Evolutionary conservation across 1,140 invertebrate species (phyloP).

Genomic region (Ceratina australensis): DNA sequence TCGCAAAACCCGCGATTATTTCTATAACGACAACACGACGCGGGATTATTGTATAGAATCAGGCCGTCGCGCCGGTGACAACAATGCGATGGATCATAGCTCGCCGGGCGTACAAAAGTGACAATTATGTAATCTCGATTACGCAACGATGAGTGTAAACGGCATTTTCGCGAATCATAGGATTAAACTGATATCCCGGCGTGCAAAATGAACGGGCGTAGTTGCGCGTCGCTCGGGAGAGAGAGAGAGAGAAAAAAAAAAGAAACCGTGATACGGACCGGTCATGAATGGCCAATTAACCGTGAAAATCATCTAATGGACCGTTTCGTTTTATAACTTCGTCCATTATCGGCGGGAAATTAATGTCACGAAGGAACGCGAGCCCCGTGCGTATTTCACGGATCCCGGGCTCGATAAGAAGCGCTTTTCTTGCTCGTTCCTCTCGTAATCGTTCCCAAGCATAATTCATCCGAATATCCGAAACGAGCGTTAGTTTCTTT

Average conservation of each 20-base stretch:
- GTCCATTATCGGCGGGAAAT: slow-evolving; percentile 18
- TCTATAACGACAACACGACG: neutral
- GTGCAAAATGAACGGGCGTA: neutral
- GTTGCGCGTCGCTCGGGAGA: neutral
- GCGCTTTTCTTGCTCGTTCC: neutral
- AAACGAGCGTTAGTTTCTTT: neutral
- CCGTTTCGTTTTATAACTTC: neutral
- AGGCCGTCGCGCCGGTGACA: neutral
- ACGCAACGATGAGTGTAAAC: neutral
- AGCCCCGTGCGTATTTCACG: slow-evolving; percentile 5
- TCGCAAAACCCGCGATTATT: neutral
- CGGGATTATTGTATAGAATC: too few relatives aligned
- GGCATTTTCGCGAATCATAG: neutral
- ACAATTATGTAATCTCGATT: neutral
- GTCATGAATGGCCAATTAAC: slow-evolving; percentile 6
- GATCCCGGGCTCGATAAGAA: slow-evolving; percentile 1
- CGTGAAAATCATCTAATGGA: slow-evolving; percentile 12
- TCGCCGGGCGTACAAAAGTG: neutral
- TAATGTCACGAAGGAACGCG: neutral
- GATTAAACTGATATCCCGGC: neutral
- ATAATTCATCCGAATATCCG: neutral
- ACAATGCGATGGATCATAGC: neutral
- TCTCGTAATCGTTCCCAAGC: neutral
- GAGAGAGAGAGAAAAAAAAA: too few relatives aligned
- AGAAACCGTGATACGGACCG: neutral